These are phyloP conservation scores for Zele albiditarsus DNA, from an alignment of 2,888 invertebrate genomes.

Conservation along the genomic window DNA sequence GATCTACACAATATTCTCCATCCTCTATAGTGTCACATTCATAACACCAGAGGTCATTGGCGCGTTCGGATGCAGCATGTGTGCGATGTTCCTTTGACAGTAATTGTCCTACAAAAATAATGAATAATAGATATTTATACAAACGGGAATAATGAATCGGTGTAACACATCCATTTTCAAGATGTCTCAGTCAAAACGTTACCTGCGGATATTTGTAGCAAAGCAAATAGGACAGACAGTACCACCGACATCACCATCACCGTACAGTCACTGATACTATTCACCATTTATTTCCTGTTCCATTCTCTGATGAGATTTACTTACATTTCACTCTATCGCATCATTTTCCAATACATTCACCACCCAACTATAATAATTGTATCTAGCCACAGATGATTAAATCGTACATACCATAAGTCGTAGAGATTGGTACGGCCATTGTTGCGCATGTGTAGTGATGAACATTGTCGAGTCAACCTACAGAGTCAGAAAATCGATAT, in stretches of 20 bases:
- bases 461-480: slow-evolving; percentile 49
- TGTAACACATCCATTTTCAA: too few relatives aligned
- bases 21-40: slow-evolving; percentile 85
- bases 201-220: slow-evolving; percentile 16
- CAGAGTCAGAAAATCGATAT: slow-evolving; percentile 57
- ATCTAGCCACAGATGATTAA: not conserved
- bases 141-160: not conserved
- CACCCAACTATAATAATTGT: not conserved
- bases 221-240: not conserved
- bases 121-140: not conserved
- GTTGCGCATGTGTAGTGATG: slow-evolving; percentile 51
- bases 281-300: slow-evolving; percentile 30
- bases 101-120: slow-evolving; percentile 62
- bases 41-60: slow-evolving; percentile 88
- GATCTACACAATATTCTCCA: slow-evolving; percentile 81
- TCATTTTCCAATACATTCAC: not conserved
- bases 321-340: slow-evolving; percentile 23
- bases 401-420: not conserved
- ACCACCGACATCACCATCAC: slow-evolving; percentile 12
- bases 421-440: slow-evolving; percentile 53
- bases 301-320: slow-evolving; percentile 13
- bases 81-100: slow-evolving; percentile 83
- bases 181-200: not conserved
- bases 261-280: not conserved
- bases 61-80: slow-evolving; percentile 84